Evolutionary conservation across 2,797 vertebrate species (phyloP), one percentile per base, ranked within the genome.

Genomic region (Dendrocincla fuliginosa): DNA sequence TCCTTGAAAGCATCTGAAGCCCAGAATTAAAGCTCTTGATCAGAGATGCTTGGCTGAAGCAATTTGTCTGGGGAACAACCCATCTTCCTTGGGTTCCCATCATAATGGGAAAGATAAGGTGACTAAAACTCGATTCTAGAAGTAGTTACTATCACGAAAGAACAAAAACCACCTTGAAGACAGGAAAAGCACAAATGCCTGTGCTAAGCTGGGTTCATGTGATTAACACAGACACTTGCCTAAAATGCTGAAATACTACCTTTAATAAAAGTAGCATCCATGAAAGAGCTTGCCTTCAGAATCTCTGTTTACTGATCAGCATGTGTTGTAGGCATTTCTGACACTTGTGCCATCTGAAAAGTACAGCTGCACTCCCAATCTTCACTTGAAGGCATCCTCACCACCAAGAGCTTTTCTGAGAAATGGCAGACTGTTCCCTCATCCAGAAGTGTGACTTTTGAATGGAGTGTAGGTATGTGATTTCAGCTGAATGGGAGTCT

Each of bases 331-430:
- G 76, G 46, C 68, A 56, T 47, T 75, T 87, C 46, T 87, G 57
- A 78, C 50, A 65, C 65, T 86, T 52, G n/a, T 60, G 60, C 35
- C 69, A 16, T 42, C 56, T 53, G 71, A 83, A 91, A 83, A 64
- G 49, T 89, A 63, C 9, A 80, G 84, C 55, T 91, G 75, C 41
- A 46, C 56, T 93, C 79, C n/a, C 68, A 65, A 5, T 28, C 53
- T 24, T 86, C 80, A 78, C 94, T 95, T 52, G 61, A 81, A 94
- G 87, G 83, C 73, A 84, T 73, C 50, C 33, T 93, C 70, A 79
- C 9, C 19, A 35, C 86, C 73, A 67, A 92, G 80, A 86, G 53
- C 33, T 75, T 42, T 64, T 42, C 91, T 42, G 73, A 90, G 89
- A 93, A 89, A 82, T 20, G 60, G 65, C 59, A 91, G 80, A 77